Evolutionary conservation across 2,113 vertebrate genomes (phyloP), one percentile per base, ranked within the genome.

Genomic region (Hassar affinis): DNA sequence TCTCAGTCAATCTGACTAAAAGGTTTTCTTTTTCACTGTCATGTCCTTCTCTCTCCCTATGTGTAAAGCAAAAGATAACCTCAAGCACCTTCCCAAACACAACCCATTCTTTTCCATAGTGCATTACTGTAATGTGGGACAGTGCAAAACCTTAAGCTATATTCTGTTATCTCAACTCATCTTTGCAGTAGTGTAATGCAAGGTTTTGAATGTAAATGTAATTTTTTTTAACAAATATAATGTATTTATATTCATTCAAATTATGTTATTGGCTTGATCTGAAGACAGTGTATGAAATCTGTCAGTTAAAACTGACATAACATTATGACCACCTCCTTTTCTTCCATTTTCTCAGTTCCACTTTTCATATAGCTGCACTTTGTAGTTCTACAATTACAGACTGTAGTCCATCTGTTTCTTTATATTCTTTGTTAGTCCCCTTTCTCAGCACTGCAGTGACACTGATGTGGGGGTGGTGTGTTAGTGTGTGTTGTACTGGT

Each of bases 81-180:
- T 11, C 57, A 69, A 75, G 71, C 78, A 83, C 54, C 30, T 64
- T 10, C 22, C 66, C 75, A 57, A 45, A 82, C 71, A 84, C 57
- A 72, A 52, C 49, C 35, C 56, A 82, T 20, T 12, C 17, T 81
- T 42, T 25, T 57, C 17, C 45, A 3, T 42, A 18, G 33, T 68
- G 10, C 20, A 10, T 22, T 20, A 33, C 8, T 14, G 38, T 42
- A 42, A 42, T 42, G 38, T 42, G 33, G 15, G 15, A 27, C 56
- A 61, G 7, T 30, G 7, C 14, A 27, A 11, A 38, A 47, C 56
- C 56, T 68, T 35, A 4, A 38, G 57, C 15, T 62, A 6, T 18
- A 18, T 47, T 57, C 25, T 79, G 77, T 42, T 57, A n/a, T 4
- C 3, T 15, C 14, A 2, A 17, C 20, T 20, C 14, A 49, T 17